Conservation (phyloP, 2,113 vertebrate species). For the Platycercus adscitus region DNA sequence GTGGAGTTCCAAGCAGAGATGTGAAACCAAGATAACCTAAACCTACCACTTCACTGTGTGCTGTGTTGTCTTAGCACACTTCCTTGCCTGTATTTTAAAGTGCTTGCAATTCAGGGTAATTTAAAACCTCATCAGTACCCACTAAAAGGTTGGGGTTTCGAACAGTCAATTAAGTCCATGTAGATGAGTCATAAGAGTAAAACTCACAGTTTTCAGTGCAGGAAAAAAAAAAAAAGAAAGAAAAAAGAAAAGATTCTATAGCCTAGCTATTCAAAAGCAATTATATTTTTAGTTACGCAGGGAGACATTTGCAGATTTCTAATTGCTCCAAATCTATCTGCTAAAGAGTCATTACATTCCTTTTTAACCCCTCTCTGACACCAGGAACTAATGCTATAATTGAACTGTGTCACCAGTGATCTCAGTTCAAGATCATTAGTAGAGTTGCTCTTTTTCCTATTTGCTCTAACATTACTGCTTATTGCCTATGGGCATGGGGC, state of each 20-base stretch:
- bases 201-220: constrained; percentile 41
- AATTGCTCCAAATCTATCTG: constrained; percentile 75
- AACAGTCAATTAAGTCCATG: constrained; percentile 66
- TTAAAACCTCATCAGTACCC: constrained; percentile 61
- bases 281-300: constrained; percentile 74
- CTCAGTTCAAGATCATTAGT: constrained; percentile 56
- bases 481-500: background rate
- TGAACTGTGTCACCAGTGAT: constrained; percentile 71
- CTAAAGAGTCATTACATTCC: constrained; percentile 67
- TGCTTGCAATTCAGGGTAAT: constrained; percentile 37
- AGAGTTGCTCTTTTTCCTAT: constrained; percentile 31
- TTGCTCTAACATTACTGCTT: background rate
- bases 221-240: constrained; percentile 17
- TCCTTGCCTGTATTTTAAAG: constrained; percentile 50
- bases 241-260: constrained; percentile 36
- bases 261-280: constrained; percentile 66
- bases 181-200: constrained; percentile 66
- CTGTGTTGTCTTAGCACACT: background rate
- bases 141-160: constrained; percentile 61
- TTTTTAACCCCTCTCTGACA: constrained; percentile 76
- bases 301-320: constrained; percentile 69
- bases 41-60: background rate
- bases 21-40: constrained; percentile 4
- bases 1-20: background rate
- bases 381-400: constrained; percentile 61